Conservation (phyloP, 1,140 invertebrate genomes). For the Olivierus martensii region DNA sequence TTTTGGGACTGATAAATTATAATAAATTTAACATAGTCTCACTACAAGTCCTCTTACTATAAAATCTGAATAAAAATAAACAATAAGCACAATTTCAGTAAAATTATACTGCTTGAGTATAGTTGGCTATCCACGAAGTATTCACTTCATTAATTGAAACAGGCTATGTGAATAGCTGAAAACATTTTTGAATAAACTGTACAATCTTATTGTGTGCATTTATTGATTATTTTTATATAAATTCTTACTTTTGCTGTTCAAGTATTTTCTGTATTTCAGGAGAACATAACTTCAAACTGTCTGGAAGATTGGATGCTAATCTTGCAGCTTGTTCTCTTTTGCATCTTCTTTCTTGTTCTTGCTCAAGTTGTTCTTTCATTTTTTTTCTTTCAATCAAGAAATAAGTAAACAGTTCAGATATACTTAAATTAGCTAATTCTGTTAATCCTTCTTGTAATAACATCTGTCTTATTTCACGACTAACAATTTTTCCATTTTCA, state of each 20-base stretch:
- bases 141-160: too few relatives aligned
- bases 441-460: slow-evolving; percentile 7
- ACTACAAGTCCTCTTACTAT: too few relatives aligned
- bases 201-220: too few relatives aligned
- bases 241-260: slow-evolving; percentile 12
- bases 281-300: slow-evolving; percentile 16
- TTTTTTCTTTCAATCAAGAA: slow-evolving; percentile 9
- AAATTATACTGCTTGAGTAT: too few relatives aligned
- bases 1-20: too few relatives aligned
- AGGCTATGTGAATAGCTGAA: too few relatives aligned
- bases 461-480: slow-evolving; percentile 9
- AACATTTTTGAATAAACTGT: too few relatives aligned
- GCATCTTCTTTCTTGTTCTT: slow-evolving; percentile 5
- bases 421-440: slow-evolving; percentile 4
- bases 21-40: too few relatives aligned
- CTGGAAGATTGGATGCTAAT: slow-evolving; percentile 16
- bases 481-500: slow-evolving; percentile 12
- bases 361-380: slow-evolving; percentile 16
- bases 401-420: slow-evolving; percentile 12
- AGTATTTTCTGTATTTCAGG: slow-evolving; percentile 15
- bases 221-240: too few relatives aligned
- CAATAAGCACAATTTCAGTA: too few relatives aligned
- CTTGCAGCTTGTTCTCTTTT: slow-evolving; percentile 14
- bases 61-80: too few relatives aligned
- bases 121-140: too few relatives aligned